Evolutionary conservation across 2,113 vertebrate genomes (phyloP).

Genomic region (Dicrurus megarhynchus): DNA sequence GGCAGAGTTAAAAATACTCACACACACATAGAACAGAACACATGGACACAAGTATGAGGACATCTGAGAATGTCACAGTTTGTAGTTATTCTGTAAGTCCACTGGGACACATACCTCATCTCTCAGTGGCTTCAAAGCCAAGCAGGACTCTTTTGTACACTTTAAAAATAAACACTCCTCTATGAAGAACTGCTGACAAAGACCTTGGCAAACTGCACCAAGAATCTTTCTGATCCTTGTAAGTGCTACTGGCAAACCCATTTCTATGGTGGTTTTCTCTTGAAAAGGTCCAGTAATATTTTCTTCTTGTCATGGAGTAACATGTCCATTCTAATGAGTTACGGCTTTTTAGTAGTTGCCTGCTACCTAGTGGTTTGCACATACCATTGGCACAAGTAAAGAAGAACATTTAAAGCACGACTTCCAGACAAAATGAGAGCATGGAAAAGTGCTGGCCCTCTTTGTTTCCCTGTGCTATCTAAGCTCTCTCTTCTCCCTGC

Average conservation of each 20-base stretch:
- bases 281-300: background rate
- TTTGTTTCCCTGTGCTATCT: background rate
- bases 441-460: background rate
- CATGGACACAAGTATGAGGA: background rate
- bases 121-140: background rate
- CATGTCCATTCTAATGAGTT: background rate
- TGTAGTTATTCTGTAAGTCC: background rate
- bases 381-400: background rate
- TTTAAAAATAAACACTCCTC: background rate
- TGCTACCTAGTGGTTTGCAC: background rate
- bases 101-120: background rate
- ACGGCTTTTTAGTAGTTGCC: background rate
- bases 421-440: background rate
- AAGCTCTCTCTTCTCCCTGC: background rate
- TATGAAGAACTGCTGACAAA: background rate
- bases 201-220: background rate
- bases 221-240: background rate
- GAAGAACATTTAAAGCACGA: background rate
- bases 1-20: background rate
- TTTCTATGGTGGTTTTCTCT: constrained; percentile 1
- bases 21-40: background rate
- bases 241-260: background rate
- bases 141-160: background rate
- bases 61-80: background rate
- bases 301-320: background rate